These are phyloP conservation scores for Syngnathus typhle DNA, from an alignment of 2,113 vertebrate species.

Conservation along the genomic window DNA sequence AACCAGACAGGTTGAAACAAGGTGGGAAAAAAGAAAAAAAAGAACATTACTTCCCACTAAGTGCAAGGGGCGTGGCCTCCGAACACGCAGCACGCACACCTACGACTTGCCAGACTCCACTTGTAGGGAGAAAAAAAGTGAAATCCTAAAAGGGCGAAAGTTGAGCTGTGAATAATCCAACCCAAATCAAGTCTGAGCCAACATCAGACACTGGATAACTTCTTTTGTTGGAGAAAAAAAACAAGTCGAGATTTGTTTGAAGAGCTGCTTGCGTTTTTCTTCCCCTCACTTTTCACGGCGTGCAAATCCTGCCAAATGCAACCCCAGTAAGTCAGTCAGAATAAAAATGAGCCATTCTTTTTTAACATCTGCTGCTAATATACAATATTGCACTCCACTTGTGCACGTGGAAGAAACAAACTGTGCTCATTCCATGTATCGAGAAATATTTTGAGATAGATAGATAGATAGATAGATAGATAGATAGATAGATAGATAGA, in stretches of 20 bases:
- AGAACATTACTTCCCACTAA: conserved; percentile 36
- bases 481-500: too few species aligned
- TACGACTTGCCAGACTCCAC: neutral
- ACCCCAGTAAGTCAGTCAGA: neutral
- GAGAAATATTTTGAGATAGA: too few species aligned
- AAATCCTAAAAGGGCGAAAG: neutral
- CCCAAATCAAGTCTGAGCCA: neutral
- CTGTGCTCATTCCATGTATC: neutral
- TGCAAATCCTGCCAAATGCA: neutral
- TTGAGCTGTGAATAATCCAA: neutral
- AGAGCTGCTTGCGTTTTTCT: neutral
- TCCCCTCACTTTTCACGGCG: neutral
- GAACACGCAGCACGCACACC: neutral
- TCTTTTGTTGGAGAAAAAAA: neutral
- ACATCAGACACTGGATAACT: neutral
- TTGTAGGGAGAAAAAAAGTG: neutral
- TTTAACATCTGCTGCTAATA: neutral
- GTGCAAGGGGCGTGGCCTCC: conserved; percentile 37
- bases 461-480: too few species aligned
- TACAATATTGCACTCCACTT: neutral
- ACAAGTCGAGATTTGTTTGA: neutral
- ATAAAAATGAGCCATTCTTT: neutral
- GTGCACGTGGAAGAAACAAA: neutral
- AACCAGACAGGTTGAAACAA: conserved; percentile 59
- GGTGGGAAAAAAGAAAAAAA: conserved; percentile 16